Evolutionary conservation across 2,113 vertebrate genomes (phyloP), one percentile per base, ranked within the genome.

Genomic region (Chionomys nivalis): DNA sequence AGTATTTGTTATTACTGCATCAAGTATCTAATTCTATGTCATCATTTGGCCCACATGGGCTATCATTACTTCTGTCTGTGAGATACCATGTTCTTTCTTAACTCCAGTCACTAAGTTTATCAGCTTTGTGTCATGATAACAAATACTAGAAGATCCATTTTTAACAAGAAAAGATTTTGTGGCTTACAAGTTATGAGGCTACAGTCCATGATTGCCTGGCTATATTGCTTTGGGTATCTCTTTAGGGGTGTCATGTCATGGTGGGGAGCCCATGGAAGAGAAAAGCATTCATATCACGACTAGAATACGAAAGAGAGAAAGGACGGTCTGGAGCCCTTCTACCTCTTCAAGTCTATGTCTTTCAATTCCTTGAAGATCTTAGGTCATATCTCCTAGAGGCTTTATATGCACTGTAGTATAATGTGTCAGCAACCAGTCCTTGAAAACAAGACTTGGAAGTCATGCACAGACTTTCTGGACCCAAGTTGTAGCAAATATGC

Each of bases 191-290:
- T 78, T 28, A 81, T 14, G 28, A 70, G 11, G 6, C 66, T 58
- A 7, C 26, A 42, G 16, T 81, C 17, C 49, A 82, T 44, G 17
- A 5, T 61, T 73, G 11, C 4, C 36, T 72, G 49, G 19, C 17
- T 66, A 5, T 6, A 42, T 58, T 81, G 36, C 36, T 82, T 68
- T 70, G 49, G 3, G 44, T 58, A 26, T 3, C 10, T 47, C 13
- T 79, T 33, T 49, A 4, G 33, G 39, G 36, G 10, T 10, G 31
- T 68, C 2, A 61, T 17, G 17, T 31, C 23, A 70, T 31, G 4
- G 6, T 11, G 4, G 63, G 73, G 31, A 66, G 61, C 0, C 1
- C 0, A 55, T 33, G 21, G 28, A 1, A 87, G 3, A 26, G 3
- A 5, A 31, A 16, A 68, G 24, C 52, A 19, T 39, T 77, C 12